Evolutionary conservation across 2,888 invertebrate genomes (phyloP).

Genomic region (Heliconius cydno): DNA sequence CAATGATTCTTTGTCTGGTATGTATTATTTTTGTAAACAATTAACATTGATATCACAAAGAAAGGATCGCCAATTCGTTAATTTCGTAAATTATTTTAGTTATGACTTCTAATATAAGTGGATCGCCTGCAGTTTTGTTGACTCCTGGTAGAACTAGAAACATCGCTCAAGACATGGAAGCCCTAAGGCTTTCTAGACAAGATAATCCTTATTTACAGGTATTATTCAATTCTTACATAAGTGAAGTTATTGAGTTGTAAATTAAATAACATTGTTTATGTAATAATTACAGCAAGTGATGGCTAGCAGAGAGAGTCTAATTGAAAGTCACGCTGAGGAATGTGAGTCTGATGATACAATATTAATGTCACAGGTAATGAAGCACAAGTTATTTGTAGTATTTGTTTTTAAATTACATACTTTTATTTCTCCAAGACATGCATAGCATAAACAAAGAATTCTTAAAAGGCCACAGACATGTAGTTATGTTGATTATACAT

Average conservation of each 20-base stretch:
- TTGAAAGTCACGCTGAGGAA: constrained; percentile 87
- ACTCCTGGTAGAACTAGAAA: constrained; percentile 90
- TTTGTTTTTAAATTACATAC: constrained; percentile 4
- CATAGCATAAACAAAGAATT: neutral
- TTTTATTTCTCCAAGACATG: constrained; percentile 5
- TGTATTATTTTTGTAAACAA: constrained; percentile 46
- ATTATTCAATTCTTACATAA: constrained; percentile 42
- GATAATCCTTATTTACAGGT: constrained; percentile 94
- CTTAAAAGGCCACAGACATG: neutral
- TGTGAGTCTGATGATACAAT: constrained; percentile 90
- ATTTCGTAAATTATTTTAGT: constrained; percentile 57
- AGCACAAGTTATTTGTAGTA: constrained; percentile 12
- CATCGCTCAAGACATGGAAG: constrained; percentile 93
- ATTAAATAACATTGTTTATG: constrained; percentile 32
- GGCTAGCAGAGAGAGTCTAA: constrained; percentile 91
- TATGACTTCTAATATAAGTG: constrained; percentile 64
- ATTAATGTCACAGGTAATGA: constrained; percentile 88
- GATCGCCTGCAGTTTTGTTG: constrained; percentile 85
- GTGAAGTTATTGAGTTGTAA: constrained; percentile 21
- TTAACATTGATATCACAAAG: constrained; percentile 1
- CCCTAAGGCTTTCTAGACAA: constrained; percentile 90
- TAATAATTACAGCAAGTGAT: constrained; percentile 85
- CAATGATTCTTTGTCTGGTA: constrained; percentile 74
- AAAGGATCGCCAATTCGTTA: constrained; percentile 36
- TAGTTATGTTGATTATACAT: too few species aligned